Conservation (phyloP, 2,888 invertebrate species). For the Halocaridina rubra region DNA sequence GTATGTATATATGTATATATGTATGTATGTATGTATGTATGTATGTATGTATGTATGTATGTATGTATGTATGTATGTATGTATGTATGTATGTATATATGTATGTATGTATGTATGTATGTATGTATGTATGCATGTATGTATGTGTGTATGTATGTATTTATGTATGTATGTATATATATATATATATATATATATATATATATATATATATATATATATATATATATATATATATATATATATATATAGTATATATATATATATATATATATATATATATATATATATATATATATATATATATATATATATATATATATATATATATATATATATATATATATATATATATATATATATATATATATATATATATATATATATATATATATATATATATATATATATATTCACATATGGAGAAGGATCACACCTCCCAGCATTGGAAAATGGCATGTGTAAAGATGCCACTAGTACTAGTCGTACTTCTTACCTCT, state of each 20-base stretch:
- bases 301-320: no score
- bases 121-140: background rate
- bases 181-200: no score
- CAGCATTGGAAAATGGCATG: no score
- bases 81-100: no score
- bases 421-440: no score
- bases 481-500: conserved; percentile 33
- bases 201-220: no score
- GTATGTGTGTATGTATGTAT: background rate
- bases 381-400: background rate
- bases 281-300: no score
- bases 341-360: background rate
- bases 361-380: background rate
- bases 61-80: background rate
- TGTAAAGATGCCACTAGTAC: no score
- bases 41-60: background rate
- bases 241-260: no score
- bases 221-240: no score
- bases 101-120: background rate
- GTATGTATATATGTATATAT: background rate
- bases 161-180: no score
- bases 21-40: conserved; percentile 5
- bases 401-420: background rate
- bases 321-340: background rate
- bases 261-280: no score